Evolutionary conservation across 2,113 vertebrate species (phyloP), one percentile per base, ranked within the genome.

Genomic region (Eclectus roratus): DNA sequence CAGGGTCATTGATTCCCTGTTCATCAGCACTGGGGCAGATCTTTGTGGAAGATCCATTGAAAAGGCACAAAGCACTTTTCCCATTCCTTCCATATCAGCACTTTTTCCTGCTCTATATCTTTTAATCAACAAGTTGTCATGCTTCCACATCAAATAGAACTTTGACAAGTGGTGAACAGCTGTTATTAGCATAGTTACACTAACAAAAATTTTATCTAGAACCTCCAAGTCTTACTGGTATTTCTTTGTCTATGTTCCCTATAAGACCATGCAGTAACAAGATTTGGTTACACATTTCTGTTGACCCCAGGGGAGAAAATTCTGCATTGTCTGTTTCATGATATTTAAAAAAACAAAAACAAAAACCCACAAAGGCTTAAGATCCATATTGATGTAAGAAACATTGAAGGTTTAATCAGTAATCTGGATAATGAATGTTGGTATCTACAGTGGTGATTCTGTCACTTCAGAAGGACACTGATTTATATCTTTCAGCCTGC

Each of bases 41-140:
- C 49, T 91, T 69, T 33, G 16, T 52, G 72, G 74, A 86, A 92
- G n/a, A 28, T 80, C 49, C 64, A 63, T 77, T 92, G 80, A 88
- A 92, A 88, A 83, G 37, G 23, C 35, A 69, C 3, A 37, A 77
- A 80, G 35, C 1, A 1, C 44, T 61, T 61, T 49, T 80, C 24
- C 44, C 6, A 73, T 92, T 88, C 44, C 52, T 47, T 83, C 33
- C 17, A 3, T 39, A 80, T 39, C 52, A 92, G 35, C 25, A 58
- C 28, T 24, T 81, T 90, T 76, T 85, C 47, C 50, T 68, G 21
- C 17, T 71, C 37, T 69, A 0, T 24, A 27, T 61, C 19, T 82
- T 50, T 80, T 90, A 90, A 88, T 27, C 10, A 77, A 56, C 4
- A 85, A 50, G 4, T 64, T 65, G 23, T 47, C 58, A 39, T 52